Evolutionary conservation across 2,797 vertebrate species (phyloP).

Genomic region (Toxotes lorentzi): DNA sequence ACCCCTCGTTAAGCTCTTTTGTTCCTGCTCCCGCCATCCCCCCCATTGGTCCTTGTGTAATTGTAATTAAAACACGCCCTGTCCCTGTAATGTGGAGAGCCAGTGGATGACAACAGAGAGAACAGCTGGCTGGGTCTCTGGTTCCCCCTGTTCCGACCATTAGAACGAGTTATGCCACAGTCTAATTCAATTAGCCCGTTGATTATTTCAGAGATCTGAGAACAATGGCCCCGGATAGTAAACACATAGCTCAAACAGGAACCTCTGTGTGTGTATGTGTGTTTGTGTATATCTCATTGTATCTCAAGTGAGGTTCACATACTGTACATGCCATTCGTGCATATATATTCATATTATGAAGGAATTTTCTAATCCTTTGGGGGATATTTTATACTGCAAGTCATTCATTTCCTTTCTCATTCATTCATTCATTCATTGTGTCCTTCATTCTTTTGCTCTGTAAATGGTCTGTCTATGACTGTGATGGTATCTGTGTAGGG

Average conservation of each 20-base stretch:
- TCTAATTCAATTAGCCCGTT: conserved; percentile 71
- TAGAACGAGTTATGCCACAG: conserved; percentile 65
- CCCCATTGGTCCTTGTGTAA: conserved; percentile 39
- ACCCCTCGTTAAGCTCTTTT: conserved; percentile 54
- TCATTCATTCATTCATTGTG: conserved; percentile 42
- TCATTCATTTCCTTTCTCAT: conserved; percentile 39
- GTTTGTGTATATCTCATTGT: conserved; percentile 6
- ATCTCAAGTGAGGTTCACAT: conserved; percentile 15
- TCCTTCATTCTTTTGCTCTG: conserved; percentile 36
- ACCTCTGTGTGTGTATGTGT: conserved; percentile 16
- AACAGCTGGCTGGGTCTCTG: conserved; percentile 68
- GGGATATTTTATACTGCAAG: neutral
- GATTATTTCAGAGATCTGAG: conserved; percentile 54
- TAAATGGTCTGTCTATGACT: conserved; percentile 38
- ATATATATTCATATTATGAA: conserved; percentile 23
- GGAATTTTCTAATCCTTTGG: conserved; percentile 13
- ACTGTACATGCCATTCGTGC: conserved; percentile 3
- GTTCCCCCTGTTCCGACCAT: conserved; percentile 48
- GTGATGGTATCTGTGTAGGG: conserved; percentile 66
- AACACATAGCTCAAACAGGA: conserved; percentile 49
- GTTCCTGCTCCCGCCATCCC: conserved; percentile 25
- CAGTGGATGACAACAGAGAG: conserved; percentile 31
- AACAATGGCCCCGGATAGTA: conserved; percentile 56
- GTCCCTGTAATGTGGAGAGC: conserved; percentile 20
- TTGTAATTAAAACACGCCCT: conserved; percentile 63